Percentiles rank a stretch among this genome's conserved stretches.
Evolutionary conservation across 53 echinoderm and acorn worm genomes (phyloP).

Genomic region (Astropecten irregularis): DNA sequence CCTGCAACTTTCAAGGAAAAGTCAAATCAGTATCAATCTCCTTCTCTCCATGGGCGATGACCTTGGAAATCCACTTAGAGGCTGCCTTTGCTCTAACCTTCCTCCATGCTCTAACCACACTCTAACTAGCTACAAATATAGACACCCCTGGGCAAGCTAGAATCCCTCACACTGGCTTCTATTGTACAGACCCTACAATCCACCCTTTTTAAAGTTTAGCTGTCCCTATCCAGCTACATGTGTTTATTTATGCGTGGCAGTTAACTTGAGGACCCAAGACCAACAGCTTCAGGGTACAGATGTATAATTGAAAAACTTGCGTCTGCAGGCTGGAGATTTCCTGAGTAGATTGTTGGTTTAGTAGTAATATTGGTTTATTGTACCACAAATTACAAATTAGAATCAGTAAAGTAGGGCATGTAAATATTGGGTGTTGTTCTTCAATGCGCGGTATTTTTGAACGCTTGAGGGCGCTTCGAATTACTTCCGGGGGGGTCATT

Average conservation of each 20-base stretch:
- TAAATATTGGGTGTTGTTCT: no score
- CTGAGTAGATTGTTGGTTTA: no score
- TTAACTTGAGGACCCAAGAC: neutral
- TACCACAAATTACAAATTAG: no score
- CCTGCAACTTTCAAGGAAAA: neutral
- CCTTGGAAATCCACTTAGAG: no score
- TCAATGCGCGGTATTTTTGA: no score
- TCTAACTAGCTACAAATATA: neutral
- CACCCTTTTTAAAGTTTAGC: neutral
- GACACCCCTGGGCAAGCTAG: neutral
- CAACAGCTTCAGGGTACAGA: conserved; percentile 7
- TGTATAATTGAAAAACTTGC: conserved; percentile 48
- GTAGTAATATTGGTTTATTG: no score
- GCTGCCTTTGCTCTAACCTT: no score
- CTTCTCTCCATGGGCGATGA: neutral
- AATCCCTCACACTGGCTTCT: neutral
- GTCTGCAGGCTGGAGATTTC: no score
- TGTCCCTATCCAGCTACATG: conserved; percentile 8
- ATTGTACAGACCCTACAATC: neutral
- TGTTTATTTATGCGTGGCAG: conserved; percentile 22
- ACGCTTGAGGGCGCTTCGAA: no score
- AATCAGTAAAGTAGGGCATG: no score
- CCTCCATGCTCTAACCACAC: no score
- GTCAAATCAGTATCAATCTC: neutral
- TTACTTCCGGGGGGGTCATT: no score